Evolutionary conservation across 2,797 vertebrate genomes (phyloP).

Genomic region (Astyanax mexicanus): DNA sequence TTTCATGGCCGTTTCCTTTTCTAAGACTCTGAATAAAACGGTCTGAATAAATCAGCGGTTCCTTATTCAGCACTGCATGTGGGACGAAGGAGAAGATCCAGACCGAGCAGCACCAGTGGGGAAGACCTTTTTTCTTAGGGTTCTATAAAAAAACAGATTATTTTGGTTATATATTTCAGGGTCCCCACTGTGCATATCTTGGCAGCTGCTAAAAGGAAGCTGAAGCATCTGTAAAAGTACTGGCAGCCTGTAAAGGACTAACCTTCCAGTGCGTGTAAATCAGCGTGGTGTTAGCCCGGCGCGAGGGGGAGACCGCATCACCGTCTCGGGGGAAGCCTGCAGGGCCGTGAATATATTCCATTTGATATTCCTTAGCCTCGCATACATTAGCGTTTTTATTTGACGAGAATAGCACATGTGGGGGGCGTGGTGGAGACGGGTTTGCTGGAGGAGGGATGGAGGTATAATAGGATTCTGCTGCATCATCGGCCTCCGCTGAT

Average conservation of each 20-base stretch:
- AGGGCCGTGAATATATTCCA: conserved; percentile 71
- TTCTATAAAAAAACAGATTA: conserved; percentile 11
- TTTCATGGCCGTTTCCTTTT: not conserved
- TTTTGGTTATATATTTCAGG: not conserved
- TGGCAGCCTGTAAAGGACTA: not conserved
- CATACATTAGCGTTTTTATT: conserved; percentile 69
- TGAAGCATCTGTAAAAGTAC: not conserved
- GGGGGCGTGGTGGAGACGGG: conserved; percentile 36
- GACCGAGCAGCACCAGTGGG: not conserved
- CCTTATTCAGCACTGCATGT: conserved; percentile 10
- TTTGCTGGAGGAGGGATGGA: conserved; percentile 47
- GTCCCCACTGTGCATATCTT: not conserved
- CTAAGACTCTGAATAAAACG: not conserved
- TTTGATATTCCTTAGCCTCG: conserved; percentile 72
- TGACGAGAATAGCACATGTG: conserved; percentile 59
- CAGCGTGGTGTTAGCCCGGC: conserved; percentile 43
- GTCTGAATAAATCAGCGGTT: conserved; percentile 25
- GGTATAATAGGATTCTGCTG: conserved; percentile 35
- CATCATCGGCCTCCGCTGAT: conserved; percentile 7
- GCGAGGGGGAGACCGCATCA: conserved; percentile 50
- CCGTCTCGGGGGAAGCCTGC: conserved; percentile 32
- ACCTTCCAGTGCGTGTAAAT: conserved; percentile 26
- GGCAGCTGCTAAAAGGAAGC: not conserved
- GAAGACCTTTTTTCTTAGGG: not conserved
- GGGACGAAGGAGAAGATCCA: not conserved